Evolutionary conservation across 2,113 vertebrate species (phyloP).

Genomic region (Echinops telfairi): DNA sequence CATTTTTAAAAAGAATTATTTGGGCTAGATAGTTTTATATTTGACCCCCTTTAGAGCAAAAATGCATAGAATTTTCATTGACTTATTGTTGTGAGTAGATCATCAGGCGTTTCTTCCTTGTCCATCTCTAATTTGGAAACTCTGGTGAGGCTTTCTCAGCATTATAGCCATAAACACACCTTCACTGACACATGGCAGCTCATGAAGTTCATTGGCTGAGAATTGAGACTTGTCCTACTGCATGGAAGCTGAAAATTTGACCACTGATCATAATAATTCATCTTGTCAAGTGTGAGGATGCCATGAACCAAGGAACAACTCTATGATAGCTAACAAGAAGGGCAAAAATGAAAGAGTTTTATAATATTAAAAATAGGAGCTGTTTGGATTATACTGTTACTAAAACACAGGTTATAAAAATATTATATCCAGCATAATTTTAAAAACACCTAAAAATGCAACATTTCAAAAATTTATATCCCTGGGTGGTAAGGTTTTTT

Average conservation of each 20-base stretch:
- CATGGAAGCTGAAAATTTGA: not conserved
- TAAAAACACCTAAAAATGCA: slow-evolving; percentile 27
- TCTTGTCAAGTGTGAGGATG: not conserved
- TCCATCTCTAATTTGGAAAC: not conserved
- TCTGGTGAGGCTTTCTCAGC: not conserved
- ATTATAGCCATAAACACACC: not conserved
- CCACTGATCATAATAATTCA: not conserved
- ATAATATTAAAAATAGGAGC: not conserved
- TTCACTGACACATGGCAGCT: not conserved
- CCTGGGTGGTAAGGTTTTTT: slow-evolving; percentile 55
- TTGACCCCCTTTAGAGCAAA: slow-evolving; percentile 44
- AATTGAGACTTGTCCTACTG: not conserved
- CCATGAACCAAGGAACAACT: not conserved
- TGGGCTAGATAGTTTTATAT: slow-evolving; percentile 58
- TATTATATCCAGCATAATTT: not conserved
- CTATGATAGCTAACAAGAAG: not conserved
- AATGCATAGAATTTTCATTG: not conserved
- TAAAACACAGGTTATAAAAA: slow-evolving; percentile 33
- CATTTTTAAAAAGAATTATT: slow-evolving; percentile 53
- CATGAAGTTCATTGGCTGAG: not conserved
- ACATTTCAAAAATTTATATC: not conserved
- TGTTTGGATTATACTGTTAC: slow-evolving; percentile 28
- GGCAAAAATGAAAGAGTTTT: not conserved
- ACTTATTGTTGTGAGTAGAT: not conserved
- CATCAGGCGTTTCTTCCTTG: not conserved